Base-by-base conservation (phyloP, 2,797 vertebrate genomes). In the Sylvilagus floridanus region DNA sequence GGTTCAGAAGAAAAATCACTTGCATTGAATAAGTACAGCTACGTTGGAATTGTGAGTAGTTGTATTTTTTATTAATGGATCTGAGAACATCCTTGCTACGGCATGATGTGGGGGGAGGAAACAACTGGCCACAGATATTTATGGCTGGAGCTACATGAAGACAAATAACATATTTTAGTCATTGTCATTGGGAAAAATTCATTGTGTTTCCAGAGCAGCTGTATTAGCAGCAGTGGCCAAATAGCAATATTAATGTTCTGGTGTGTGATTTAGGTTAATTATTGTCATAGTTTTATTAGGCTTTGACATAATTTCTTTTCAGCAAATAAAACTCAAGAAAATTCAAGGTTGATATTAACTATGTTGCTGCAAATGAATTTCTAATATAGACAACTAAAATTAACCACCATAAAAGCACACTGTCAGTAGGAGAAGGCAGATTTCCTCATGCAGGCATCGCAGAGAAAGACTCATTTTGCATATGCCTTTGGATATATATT, bases 281-380 rank as follows among this genome's bases (percentile, higher is more conserved):
- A 96, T 88, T 96, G 81, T 88, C 65, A 81, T 76, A 35, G 50
- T 95, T 96, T 96, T 95, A 96, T 93, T 97, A 89, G 77, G 28
- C 63, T 81, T 92, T 76, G 83, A 89, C 81, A 93, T 90, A 84
- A 83, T 88, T 96, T 94, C 85, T 91, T 84, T 86, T 73, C 82
- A 96, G 92, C 52, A 91, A 96, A 72, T 96, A 93, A 96, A 95
- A 96, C 69, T 84, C 72, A 82, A 69, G 71, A 71, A 93, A 96
- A 96, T 84, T 81, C 65, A 94, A 82, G 90, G 91, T 68, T 37
- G 30, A 22, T 84, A 47, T 93, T 93, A 88, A 79, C 66, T 84
- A 0, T 92, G 69, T 91, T 82, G 62, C 76, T 52, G 50, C 90
- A 95, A 83, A 95, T 88, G 84, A 88, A 90, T 91, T 88, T 96